A percentile compares a stretch with the other conserved stretches of the same genome.
Conservation (phyloP, 2,113 vertebrate species). For the Tilapia sparmanii region DNA sequence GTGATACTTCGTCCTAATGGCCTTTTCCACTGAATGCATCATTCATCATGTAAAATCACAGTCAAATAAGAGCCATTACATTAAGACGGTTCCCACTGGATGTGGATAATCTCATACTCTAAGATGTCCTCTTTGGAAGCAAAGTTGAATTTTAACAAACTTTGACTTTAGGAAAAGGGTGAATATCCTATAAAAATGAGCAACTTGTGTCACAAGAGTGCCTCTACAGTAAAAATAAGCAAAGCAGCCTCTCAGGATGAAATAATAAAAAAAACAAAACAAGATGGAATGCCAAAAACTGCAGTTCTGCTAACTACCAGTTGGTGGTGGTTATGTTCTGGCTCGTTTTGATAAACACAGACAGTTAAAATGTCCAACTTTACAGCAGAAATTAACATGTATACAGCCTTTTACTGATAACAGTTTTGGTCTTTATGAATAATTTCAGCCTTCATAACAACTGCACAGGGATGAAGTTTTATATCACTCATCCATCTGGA, state of each 20-base stretch:
- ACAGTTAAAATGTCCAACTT: not conserved
- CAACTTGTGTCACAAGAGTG: not conserved
- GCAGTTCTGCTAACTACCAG: not conserved
- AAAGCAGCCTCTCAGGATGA: not conserved
- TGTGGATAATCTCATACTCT: not conserved
- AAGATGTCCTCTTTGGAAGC: not conserved
- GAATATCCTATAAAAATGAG: not conserved
- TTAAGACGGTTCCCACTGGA: not conserved
- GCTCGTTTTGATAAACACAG: not conserved
- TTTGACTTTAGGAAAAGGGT: not conserved
- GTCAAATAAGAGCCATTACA: not conserved
- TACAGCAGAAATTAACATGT: not conserved
- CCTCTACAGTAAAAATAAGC: not conserved
- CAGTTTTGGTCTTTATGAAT: not conserved
- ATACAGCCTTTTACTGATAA: not conserved
- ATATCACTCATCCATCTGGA: not conserved
- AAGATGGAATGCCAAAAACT: not conserved
- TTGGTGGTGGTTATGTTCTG: not conserved
- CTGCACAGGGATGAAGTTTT: not conserved
- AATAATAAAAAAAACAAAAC: not conserved
- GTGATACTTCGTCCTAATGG: not conserved
- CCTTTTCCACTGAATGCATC: not conserved
- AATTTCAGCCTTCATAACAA: not conserved
- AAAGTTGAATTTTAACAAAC: not conserved
- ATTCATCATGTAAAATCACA: not conserved